Percentiles rank a stretch among this genome's conserved stretches.
Conservation (phyloP, 2,113 vertebrate genomes). For the Vombatus ursinus region DNA sequence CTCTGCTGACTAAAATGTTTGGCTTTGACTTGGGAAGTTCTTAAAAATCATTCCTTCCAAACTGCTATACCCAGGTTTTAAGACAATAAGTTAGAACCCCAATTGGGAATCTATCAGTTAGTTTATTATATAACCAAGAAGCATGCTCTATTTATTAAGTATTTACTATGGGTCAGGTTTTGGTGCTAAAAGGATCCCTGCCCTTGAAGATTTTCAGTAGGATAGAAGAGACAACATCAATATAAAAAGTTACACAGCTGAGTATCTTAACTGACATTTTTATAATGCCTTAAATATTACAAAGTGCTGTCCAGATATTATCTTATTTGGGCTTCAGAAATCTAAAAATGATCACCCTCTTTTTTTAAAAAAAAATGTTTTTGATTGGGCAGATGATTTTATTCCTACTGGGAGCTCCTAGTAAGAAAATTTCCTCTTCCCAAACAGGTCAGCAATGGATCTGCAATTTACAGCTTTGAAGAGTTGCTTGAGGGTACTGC, state of each 20-base stretch:
- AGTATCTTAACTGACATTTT: background rate
- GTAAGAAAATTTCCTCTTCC: background rate
- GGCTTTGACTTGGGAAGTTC: conserved; percentile 39
- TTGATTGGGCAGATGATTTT: background rate
- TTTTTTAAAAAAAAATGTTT: too few relatives aligned
- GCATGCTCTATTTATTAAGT: background rate
- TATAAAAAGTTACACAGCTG: background rate
- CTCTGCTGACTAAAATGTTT: background rate
- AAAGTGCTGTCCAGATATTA: background rate
- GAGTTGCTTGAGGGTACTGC: background rate
- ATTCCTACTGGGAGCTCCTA: background rate
- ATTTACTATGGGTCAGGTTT: background rate
- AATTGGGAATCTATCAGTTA: background rate
- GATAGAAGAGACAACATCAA: background rate
- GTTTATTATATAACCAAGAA: background rate
- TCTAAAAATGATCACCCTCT: background rate
- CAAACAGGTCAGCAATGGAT: background rate
- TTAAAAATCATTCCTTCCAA: conserved; percentile 29
- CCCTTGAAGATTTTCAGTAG: background rate
- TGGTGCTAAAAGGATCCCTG: background rate
- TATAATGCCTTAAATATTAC: background rate
- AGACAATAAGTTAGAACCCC: background rate
- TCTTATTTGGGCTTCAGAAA: background rate
- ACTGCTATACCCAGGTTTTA: background rate
- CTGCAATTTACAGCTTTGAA: background rate